phyloP scores from a whole-genome alignment of 1,140 invertebrate species.

The Magallana gigas region DNA sequence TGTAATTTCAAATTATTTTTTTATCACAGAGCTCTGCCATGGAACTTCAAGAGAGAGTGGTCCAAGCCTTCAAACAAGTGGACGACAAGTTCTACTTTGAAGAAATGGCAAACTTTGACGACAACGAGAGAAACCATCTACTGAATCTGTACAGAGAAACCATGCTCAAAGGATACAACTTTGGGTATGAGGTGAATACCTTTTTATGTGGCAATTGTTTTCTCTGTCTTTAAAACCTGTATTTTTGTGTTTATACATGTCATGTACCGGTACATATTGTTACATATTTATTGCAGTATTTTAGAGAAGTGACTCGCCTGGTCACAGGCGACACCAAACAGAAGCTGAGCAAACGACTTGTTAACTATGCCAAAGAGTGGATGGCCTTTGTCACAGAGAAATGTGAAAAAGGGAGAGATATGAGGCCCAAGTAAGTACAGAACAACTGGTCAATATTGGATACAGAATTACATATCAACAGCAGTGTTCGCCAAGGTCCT shows the following conservation, averaged over 20 bases:
- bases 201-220: no score
- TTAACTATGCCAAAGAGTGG: slow-evolving; percentile 90
- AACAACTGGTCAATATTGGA: no score
- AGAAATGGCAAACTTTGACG: slow-evolving; percentile 80
- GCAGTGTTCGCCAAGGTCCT: no score
- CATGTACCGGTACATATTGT: no score
- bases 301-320: slow-evolving; percentile 88
- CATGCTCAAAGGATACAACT: slow-evolving; percentile 91
- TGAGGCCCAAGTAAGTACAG: slow-evolving; percentile 86
- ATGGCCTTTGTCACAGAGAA: slow-evolving; percentile 90
- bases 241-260: no score
- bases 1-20: not conserved
- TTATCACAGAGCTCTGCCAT: slow-evolving; percentile 78
- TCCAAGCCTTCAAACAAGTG: slow-evolving; percentile 83
- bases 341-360: slow-evolving; percentile 77
- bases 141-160: slow-evolving; percentile 87
- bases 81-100: slow-evolving; percentile 82
- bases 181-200: slow-evolving; percentile 87
- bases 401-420: slow-evolving; percentile 90
- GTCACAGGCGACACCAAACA: slow-evolving; percentile 79
- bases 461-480: rapidly evolving
- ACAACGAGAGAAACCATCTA: slow-evolving; percentile 82
- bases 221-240: no score
- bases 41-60: slow-evolving; percentile 83
- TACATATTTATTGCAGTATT: slow-evolving; percentile 82